Conservation (phyloP, 2,797 vertebrate species). For the Pempheris klunzingeri region DNA sequence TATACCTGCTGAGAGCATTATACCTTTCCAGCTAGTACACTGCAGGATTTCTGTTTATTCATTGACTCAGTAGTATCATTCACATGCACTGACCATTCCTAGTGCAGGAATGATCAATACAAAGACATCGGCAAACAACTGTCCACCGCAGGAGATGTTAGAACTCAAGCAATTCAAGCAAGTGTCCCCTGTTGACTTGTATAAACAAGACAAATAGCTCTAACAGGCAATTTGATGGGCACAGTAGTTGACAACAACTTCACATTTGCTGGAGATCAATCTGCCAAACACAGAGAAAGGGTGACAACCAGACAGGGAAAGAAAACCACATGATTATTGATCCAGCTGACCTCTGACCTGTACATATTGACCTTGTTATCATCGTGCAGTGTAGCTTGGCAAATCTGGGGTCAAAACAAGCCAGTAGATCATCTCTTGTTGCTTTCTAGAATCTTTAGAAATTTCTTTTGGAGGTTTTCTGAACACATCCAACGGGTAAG, state of each 20-base stretch:
- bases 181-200: conserved; percentile 48
- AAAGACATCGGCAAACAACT: conserved; percentile 42
- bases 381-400: conserved; percentile 13
- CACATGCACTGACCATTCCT: conserved; percentile 11
- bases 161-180: conserved; percentile 36
- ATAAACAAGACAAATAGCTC: conserved; percentile 64
- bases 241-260: conserved; percentile 59
- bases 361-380: conserved; percentile 36
- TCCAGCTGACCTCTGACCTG: conserved; percentile 46
- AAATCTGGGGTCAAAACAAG: conserved; percentile 31
- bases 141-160: conserved; percentile 39
- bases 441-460: no score
- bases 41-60: conserved; percentile 53
- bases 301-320: conserved; percentile 30
- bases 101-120: conserved; percentile 53
- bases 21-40: conserved; percentile 27
- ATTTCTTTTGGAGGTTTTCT: neutral
- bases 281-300: conserved; percentile 31
- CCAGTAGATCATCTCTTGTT: neutral
- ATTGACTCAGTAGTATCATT: conserved; percentile 38
- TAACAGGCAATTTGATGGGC: conserved; percentile 63
- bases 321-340: conserved; percentile 52
- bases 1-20: conserved; percentile 43
- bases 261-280: conserved; percentile 62
- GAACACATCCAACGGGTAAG: neutral